Conservation (phyloP, 2,888 invertebrate genomes). For the Crocallis elinguaria region DNA sequence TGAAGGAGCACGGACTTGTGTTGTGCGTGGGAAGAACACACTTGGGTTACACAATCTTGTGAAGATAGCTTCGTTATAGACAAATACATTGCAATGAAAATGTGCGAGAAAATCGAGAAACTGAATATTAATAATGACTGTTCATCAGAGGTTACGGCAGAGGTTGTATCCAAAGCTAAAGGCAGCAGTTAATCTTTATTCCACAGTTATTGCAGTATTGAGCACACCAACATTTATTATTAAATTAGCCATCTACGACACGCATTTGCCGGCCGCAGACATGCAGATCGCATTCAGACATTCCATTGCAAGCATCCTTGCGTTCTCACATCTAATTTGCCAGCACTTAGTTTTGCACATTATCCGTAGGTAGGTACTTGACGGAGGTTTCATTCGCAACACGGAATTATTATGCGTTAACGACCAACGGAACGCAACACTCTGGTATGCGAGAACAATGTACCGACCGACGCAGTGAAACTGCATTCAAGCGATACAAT, state of each 20-base stretch:
- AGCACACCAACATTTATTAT: slow-evolving; percentile 23
- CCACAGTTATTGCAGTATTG: slow-evolving; percentile 11
- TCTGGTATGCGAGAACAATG: slow-evolving; percentile 72
- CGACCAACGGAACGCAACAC: slow-evolving; percentile 63
- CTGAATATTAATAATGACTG: slow-evolving; percentile 25
- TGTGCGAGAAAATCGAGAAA: slow-evolving; percentile 33
- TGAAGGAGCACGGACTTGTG: slow-evolving; percentile 63
- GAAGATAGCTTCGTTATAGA: slow-evolving; percentile 66
- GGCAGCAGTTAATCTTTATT: slow-evolving; percentile 15
- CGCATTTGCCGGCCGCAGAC: slow-evolving; percentile 47
- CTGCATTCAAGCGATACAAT: slow-evolving; percentile 77
- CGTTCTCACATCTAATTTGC: slow-evolving; percentile 64
- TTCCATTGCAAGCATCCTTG: slow-evolving; percentile 55
- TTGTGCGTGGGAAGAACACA: slow-evolving; percentile 82
- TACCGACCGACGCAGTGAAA: slow-evolving; percentile 69
- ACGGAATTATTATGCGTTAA: slow-evolving; percentile 76
- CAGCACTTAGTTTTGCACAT: slow-evolving; percentile 54
- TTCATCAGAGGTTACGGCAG: slow-evolving; percentile 16
- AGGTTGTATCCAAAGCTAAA: slow-evolving; percentile 19
- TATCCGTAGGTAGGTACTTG: slow-evolving; percentile 55
- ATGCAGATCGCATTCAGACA: slow-evolving; percentile 48
- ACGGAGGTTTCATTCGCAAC: slow-evolving; percentile 72
- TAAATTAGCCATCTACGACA: slow-evolving; percentile 49
- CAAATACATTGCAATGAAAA: slow-evolving; percentile 47
- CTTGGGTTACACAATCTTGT: slow-evolving; percentile 79